Base-by-base conservation (phyloP, 2,888 invertebrate genomes). In the Drosophila nr. fundita region DNA sequence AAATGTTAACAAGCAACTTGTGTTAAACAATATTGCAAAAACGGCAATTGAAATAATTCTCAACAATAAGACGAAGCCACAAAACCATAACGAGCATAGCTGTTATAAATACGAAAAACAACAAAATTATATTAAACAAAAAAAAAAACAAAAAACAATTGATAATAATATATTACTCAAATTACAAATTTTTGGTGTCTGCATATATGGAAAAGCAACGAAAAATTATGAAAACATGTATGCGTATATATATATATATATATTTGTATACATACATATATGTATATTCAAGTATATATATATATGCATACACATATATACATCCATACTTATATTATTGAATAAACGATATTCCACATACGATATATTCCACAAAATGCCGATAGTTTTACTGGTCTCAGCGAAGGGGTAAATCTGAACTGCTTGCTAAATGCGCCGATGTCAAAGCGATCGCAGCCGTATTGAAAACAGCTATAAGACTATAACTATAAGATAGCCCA, bases 1-100 rank as follows among this genome's bases (percentile, higher is more conserved):
- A 83, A 78, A 83, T 75, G 75, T 83, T 86, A 57, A 84, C 63
- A 82, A 69, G 59, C 58, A 62, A 80, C 61, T 50, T 85, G 80
- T 85, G 66, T 66, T 68, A 79, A 21, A 27, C 27, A 27, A 36
- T 36, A 60, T 64, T 78, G 60, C 55, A 53, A 63, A 66, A 66
- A 52, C 27, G 7, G 66, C 64, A 63, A 81, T 45, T 24, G 52
- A 61, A 67, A 66, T 52, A 50, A 63, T 58, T 76, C 45, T 68
- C 55, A 68, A 74, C 75, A 82, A 75, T 71, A 75, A 79, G 63
- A 63, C 54, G 64, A 82, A 72, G 67, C 67, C 64, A 78, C 49
- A 49, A 42, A 66, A 53, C 49, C 45, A 67, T 73, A 42, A 59
- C 32, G 27, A 74, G 71, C 76, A 69, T 67, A 79, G 64, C 63